Conservation (phyloP, 2,113 vertebrate genomes). For the Electrona antarctica region DNA sequence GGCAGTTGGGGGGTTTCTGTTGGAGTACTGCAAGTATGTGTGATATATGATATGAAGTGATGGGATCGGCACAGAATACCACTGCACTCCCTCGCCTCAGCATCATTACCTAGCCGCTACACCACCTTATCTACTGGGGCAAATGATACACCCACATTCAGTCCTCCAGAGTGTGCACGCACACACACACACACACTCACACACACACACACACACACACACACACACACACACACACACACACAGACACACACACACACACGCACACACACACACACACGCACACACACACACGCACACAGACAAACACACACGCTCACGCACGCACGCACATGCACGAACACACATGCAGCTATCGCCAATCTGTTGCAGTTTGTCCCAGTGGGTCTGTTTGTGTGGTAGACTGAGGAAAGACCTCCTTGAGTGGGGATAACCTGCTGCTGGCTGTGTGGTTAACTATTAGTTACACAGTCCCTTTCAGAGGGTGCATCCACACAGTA, state of each 20-base stretch:
- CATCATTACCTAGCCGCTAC: no score
- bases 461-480: no score
- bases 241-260: constrained; percentile 65
- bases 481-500: no score
- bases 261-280: constrained; percentile 41
- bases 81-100: no score
- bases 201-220: no score
- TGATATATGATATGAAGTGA: no score
- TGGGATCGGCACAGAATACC: no score
- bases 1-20: no score
- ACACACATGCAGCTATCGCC: constrained; percentile 2
- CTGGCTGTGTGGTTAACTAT: no score
- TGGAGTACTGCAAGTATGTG: no score
- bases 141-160: no score
- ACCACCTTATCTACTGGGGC: background rate
- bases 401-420: background rate
- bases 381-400: constrained; percentile 32
- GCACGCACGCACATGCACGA: background rate
- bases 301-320: background rate
- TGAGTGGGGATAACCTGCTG: no score
- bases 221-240: constrained; percentile 50
- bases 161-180: constrained; percentile 42
- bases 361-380: constrained; percentile 36
- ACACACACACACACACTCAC: constrained; percentile 23
- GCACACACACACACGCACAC: constrained; percentile 5